These are phyloP conservation scores for Caenorhabditis latens DNA, from an alignment of 1,140 invertebrate species.

Conservation along the genomic window DNA sequence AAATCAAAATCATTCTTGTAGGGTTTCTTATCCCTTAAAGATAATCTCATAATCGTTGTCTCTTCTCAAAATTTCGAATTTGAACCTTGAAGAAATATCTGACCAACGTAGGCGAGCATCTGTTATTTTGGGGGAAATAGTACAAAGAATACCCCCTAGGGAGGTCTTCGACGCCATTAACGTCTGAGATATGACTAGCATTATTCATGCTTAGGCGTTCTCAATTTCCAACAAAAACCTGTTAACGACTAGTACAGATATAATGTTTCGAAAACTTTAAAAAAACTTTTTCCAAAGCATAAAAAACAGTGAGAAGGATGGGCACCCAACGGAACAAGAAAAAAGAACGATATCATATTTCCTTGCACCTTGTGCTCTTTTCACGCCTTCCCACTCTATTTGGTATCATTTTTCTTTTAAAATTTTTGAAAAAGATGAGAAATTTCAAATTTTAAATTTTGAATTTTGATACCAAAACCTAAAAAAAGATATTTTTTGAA, in stretches of 20 bases:
- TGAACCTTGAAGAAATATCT: background rate
- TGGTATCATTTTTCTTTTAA: constrained; percentile 19
- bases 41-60: background rate
- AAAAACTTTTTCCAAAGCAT: background rate
- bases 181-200: constrained; percentile 32
- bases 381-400: constrained; percentile 53
- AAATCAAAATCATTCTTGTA: background rate
- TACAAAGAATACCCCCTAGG: background rate
- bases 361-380: constrained; percentile 43
- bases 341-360: constrained; percentile 49
- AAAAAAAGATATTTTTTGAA: background rate
- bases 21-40: background rate
- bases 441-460: constrained; percentile 4
- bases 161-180: constrained; percentile 18
- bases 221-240: background rate
- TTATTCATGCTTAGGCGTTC: background rate
- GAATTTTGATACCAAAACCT: background rate
- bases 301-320: background rate
- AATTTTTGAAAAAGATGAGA: background rate
- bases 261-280: background rate
- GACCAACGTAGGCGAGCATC: constrained; percentile 29
- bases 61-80: background rate
- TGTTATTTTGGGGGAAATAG: background rate
- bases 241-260: constrained; percentile 28
- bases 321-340: constrained; percentile 21